Percentiles rank a stretch among this genome's conserved stretches.
These are phyloP conservation scores for Ataeniobius toweri DNA, from an alignment of 2,797 vertebrate species.

Conservation along the genomic window DNA sequence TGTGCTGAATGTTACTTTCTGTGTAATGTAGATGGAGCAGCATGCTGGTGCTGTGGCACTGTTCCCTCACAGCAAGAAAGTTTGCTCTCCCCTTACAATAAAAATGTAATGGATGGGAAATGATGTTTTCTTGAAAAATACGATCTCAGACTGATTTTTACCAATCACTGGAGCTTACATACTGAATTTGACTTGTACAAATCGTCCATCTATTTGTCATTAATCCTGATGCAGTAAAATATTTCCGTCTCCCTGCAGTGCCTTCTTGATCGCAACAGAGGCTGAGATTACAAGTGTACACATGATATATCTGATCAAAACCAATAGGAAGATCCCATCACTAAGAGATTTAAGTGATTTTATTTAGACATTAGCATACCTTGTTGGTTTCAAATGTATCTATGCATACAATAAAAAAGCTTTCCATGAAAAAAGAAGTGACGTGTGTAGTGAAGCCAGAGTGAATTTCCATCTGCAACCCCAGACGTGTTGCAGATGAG, in stretches of 20 bases:
- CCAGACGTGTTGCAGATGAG: constrained; percentile 51
- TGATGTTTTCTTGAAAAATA: not conserved
- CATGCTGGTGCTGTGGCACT: not conserved
- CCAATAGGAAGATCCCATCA: constrained; percentile 17
- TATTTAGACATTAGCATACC: constrained; percentile 31
- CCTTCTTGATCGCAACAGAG: constrained; percentile 25
- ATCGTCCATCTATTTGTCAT: not conserved
- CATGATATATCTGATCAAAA: constrained; percentile 25
- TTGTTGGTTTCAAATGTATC: constrained; percentile 35
- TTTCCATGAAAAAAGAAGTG: constrained; percentile 35
- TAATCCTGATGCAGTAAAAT: not conserved
- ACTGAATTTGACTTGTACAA: not conserved
- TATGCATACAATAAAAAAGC: constrained; percentile 37
- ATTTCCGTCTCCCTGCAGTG: constrained; percentile 1
- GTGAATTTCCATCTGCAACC: constrained; percentile 51
- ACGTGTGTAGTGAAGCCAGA: constrained; percentile 49
- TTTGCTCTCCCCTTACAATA: not conserved
- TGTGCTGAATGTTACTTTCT: not conserved
- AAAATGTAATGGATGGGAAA: not conserved
- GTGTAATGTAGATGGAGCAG: not conserved
- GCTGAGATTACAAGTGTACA: constrained; percentile 17
- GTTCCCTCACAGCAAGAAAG: not conserved
- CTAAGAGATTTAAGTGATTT: constrained; percentile 1
- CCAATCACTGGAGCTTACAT: not conserved
- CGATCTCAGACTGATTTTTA: not conserved